Evolutionary conservation across 1,140 invertebrate genomes (phyloP).

Genomic region (Luehdorfia chinensis): DNA sequence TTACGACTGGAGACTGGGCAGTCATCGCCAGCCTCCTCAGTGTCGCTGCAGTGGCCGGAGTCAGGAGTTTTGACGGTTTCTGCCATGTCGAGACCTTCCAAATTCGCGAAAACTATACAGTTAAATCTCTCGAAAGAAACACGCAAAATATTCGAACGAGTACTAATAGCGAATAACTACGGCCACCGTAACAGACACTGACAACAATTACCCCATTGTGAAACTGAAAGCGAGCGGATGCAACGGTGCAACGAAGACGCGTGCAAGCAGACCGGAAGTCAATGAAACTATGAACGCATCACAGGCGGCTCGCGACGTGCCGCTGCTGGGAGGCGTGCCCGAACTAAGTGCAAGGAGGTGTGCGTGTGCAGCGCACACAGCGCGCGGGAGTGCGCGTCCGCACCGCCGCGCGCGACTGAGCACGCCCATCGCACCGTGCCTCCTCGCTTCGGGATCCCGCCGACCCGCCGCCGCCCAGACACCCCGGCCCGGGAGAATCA

Average conservation of each 20-base stretch:
- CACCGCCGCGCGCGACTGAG: slow-evolving; percentile 38
- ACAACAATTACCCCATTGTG: no score
- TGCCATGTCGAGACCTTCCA: neutral
- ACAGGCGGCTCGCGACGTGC: slow-evolving; percentile 45
- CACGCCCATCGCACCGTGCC: slow-evolving; percentile 35
- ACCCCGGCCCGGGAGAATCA: no score
- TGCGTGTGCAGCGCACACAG: slow-evolving; percentile 32
- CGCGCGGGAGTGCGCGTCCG: slow-evolving; percentile 18
- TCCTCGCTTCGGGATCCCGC: slow-evolving; percentile 25
- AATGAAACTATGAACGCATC: slow-evolving; percentile 54
- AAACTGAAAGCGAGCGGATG: no score
- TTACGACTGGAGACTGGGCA: neutral
- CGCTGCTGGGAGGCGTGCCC: slow-evolving; percentile 43
- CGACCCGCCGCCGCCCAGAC: no score
- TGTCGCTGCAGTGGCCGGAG: neutral
- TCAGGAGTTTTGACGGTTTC: neutral
- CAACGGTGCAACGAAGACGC: slow-evolving; percentile 16
- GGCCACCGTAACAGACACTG: no score
- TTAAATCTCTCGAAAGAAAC: neutral
- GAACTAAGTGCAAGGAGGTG: slow-evolving; percentile 25
- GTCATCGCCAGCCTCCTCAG: neutral
- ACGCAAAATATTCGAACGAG: neutral
- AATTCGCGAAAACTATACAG: neutral
- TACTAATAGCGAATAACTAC: no score
- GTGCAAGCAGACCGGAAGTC: slow-evolving; percentile 41